phyloP scores from a whole-genome alignment of 2,797 vertebrate genomes.

The Hephaestus fuliginosus region DNA sequence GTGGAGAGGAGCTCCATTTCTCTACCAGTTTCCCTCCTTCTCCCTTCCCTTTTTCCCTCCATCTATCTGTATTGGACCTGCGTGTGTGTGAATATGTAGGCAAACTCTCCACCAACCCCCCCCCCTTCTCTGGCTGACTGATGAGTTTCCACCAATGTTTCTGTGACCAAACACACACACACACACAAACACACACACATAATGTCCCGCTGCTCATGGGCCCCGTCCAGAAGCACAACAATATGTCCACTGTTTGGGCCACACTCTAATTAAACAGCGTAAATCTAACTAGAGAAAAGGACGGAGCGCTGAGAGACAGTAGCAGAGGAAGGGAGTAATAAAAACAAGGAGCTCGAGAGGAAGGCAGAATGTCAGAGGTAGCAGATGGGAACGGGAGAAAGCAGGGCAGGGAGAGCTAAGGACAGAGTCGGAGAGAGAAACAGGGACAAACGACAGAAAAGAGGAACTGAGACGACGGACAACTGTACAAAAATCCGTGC shows the following conservation, averaged over 20 bases:
- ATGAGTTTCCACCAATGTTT: slow-evolving; percentile 53
- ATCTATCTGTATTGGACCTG: slow-evolving; percentile 43
- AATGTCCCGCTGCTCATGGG: slow-evolving; percentile 65
- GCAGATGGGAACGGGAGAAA: slow-evolving; percentile 59
- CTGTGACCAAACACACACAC: slow-evolving; percentile 45
- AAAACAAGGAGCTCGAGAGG: slow-evolving; percentile 18
- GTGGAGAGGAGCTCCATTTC: slow-evolving; percentile 49
- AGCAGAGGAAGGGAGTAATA: slow-evolving; percentile 36
- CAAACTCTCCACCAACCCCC: slow-evolving; percentile 6
- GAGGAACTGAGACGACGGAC: slow-evolving; percentile 58
- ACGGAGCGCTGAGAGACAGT: slow-evolving; percentile 42
- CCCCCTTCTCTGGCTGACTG: slow-evolving; percentile 49
- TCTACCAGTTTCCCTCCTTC: slow-evolving; percentile 52
- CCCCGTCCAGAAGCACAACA: slow-evolving; percentile 70
- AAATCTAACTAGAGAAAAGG: slow-evolving; percentile 71
- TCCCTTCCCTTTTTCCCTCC: slow-evolving; percentile 28
- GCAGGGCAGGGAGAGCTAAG: slow-evolving; percentile 43
- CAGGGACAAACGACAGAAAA: slow-evolving; percentile 50
- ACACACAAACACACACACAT: slow-evolving; percentile 47
- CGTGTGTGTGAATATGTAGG: not conserved
- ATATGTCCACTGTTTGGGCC: slow-evolving; percentile 77
- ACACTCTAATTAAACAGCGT: slow-evolving; percentile 75
- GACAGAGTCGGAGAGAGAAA: slow-evolving; percentile 43
- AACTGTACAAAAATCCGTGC: slow-evolving; percentile 44
- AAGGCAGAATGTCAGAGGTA: slow-evolving; percentile 51